These are phyloP conservation scores for Lagria hirta DNA, from an alignment of 2,888 invertebrate genomes.

Conservation along the genomic window DNA sequence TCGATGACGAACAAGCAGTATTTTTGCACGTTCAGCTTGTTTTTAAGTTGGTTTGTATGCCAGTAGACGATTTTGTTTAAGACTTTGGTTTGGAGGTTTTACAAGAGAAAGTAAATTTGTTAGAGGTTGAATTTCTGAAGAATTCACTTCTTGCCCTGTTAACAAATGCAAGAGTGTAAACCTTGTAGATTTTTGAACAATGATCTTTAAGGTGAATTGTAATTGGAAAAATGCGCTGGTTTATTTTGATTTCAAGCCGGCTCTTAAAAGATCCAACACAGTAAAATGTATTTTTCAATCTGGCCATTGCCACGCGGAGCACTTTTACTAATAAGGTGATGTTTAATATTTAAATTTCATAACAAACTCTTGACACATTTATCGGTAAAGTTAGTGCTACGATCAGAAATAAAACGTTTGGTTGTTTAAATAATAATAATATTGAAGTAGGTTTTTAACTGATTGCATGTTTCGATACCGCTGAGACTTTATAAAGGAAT, in stretches of 20 bases:
- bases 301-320: conserved; percentile 28
- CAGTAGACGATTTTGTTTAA: too few species aligned
- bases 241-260: not conserved
- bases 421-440: conserved; percentile 22
- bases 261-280: conserved; percentile 1
- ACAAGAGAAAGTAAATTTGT: too few species aligned
- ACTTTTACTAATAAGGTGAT: conserved; percentile 23
- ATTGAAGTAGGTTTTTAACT: conserved; percentile 9
- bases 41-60: too few species aligned
- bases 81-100: too few species aligned
- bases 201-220: too few species aligned
- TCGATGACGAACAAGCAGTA: too few species aligned
- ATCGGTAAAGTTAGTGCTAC: conserved; percentile 27
- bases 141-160: too few species aligned
- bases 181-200: too few species aligned
- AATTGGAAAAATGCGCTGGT: too few species aligned
- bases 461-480: conserved; percentile 11
- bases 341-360: conserved; percentile 8
- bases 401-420: conserved; percentile 14
- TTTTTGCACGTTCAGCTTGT: too few species aligned
- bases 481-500: conserved; percentile 23
- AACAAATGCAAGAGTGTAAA: too few species aligned
- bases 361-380: conserved; percentile 17
- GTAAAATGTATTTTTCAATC: conserved; percentile 24
- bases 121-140: too few species aligned